These are phyloP conservation scores for Brenthis ino DNA, from an alignment of 2,888 invertebrate genomes.

Conservation along the genomic window DNA sequence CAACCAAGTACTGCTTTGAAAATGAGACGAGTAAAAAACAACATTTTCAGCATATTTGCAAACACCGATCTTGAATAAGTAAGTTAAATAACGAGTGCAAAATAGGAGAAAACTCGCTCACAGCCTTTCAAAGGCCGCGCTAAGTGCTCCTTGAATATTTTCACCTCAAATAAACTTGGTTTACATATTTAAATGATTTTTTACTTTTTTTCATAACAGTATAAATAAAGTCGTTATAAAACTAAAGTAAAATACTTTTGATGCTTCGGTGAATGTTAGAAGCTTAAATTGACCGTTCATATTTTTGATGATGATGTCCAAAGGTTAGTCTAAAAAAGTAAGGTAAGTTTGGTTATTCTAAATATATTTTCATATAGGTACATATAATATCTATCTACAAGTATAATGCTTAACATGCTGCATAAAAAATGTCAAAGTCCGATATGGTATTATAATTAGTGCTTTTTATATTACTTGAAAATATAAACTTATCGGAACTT, in stretches of 20 bases:
- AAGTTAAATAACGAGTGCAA: constrained; percentile 21
- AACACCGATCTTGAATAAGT: constrained; percentile 9
- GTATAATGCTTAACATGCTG: too few relatives aligned
- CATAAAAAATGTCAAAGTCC: too few relatives aligned
- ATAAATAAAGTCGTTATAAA: neutral
- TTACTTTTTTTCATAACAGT: neutral
- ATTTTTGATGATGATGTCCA: too few relatives aligned
- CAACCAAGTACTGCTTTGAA: neutral
- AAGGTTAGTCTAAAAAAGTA: too few relatives aligned
- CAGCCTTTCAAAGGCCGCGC: constrained; percentile 20
- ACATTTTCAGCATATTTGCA: neutral
- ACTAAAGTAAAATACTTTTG: neutral
- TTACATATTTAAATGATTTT: constrained; percentile 22
- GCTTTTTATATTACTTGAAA: too few relatives aligned
- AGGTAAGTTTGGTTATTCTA: too few relatives aligned
- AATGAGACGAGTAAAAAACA: neutral
- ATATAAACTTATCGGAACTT: too few relatives aligned
- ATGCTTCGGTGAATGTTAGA: neutral
- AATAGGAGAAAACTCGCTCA: constrained; percentile 13
- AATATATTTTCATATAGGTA: too few relatives aligned
- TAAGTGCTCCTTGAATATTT: constrained; percentile 25
- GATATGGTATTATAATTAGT: too few relatives aligned
- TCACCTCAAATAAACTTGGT: constrained; percentile 16
- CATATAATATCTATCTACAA: too few relatives aligned
- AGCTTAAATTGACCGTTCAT: too few relatives aligned